Base-by-base conservation (phyloP, 2,797 vertebrate genomes). In the Pagetopsis macropterus region DNA sequence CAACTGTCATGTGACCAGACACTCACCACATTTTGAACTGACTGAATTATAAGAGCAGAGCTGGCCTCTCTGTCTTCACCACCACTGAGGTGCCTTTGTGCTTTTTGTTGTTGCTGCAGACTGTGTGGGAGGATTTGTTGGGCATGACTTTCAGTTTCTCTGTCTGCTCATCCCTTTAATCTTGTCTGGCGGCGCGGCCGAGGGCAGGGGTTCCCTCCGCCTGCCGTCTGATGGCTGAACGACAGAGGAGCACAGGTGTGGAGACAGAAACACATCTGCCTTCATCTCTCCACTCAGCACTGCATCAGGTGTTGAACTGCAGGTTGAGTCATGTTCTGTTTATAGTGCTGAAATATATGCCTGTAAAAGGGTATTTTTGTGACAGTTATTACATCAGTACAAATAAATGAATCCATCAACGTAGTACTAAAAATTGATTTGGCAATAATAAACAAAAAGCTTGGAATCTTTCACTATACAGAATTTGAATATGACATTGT, bases 81-180 rank as follows among this genome's bases (percentile, higher is more conserved):
- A 51, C 9, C 16, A 5, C 43, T 59, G 45, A 63, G 37, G 6
- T 21, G 12, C 44, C 51, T 11, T 43, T 63, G 43, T 63, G 56
- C 87, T 88, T 37, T 87, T 89, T 92, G 80, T 91, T 85, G 84
- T 87, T 68, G 74, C 72, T 78, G 85, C 82, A 88, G 86, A 91
- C 84, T 86, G 90, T 59, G 91, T 91, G 89, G 89, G 91, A 89
- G 89, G 87, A 85, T 80, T 80, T 74, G 79, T 82, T 70, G 78
- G 78, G 51, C 44, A 69, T 75, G 78, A 78, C 82, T 81, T 71
- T 81, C 78, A 57, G 55, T 72, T 75, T 72, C 75, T 79, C 68
- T 78, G 84, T 91, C 83, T 85, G 74, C 70, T 67, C 64, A 31
- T 85, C 59, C 87, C 92, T 94, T 94, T 94, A 88, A 94, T 94